Evolutionary conservation across 2,797 vertebrate genomes (phyloP), one percentile per base, ranked within the genome.

Genomic region (Acrocephalus scirpaceus): DNA sequence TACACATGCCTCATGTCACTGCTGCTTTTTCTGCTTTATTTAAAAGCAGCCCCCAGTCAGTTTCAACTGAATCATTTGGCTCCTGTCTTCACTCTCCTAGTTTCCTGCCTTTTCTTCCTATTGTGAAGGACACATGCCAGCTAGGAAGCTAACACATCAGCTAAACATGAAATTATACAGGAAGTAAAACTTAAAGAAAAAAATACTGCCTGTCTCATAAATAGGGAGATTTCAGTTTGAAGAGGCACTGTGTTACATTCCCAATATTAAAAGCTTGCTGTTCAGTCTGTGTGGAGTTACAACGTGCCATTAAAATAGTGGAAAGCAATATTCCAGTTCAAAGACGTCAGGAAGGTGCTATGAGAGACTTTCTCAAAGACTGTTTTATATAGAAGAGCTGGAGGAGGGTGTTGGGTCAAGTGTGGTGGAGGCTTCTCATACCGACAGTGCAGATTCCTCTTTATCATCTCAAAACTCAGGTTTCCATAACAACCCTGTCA

Each of bases 401-500:
- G 66, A 90, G 79, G 48, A 92, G 38, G 61, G 44, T 51, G 36
- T 48, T 83, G 40, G 88, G 75, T 93, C 85, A 90, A 69, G 73
- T 56, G 36, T 30, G 15, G 82, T 45, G 21, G 70, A 72, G 36
- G 54, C 44, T 89, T 67, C 54, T 74, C 10, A 12, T 64, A n/a
- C 29, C 1, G 0, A 12, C 57, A 66, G n/a, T 12, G 26, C 73
- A 62, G 65, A 9, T 56, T 80, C 83, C 71, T 48, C 25, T 83
- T 42, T 30, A 3, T 75, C 53, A 53, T 73, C 44, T 91, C 78
- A 57, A 80, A 82, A 12, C 56, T 29, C 56, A 60, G 44, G 85
- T 92, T 90, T 90, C 91, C 45, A 18, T 90, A 90, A 92, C 91
- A 92, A 87, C 84, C 65, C 69, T 75, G 26, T 64, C 50, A 38